Evolutionary conservation across 1,140 invertebrate genomes (phyloP).

Genomic region (Saccostrea echinata): DNA sequence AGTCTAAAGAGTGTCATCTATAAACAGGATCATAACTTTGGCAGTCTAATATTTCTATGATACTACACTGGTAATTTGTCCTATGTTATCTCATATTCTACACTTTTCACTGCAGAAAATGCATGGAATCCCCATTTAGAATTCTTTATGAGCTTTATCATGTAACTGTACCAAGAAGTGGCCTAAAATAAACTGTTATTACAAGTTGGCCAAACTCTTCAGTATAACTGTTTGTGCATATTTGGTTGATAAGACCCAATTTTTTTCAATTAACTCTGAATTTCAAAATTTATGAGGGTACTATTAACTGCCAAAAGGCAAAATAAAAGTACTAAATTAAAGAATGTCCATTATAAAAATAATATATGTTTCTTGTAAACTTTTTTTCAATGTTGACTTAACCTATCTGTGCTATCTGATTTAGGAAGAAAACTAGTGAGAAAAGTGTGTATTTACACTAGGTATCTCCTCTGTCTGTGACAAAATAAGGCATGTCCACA

Average conservation of each 20-base stretch:
- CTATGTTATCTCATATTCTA: background rate
- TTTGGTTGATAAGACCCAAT: conserved; percentile 23
- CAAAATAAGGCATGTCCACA: conserved; percentile 40
- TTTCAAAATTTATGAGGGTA: background rate
- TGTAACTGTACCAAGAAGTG: conserved; percentile 9
- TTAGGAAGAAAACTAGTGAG: background rate
- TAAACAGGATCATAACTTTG: conserved; percentile 14
- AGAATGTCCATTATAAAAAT: background rate
- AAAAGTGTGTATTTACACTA: conserved; percentile 1
- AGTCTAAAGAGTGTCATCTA: background rate
- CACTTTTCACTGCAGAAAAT: conserved; percentile 36
- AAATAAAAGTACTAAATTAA: background rate
- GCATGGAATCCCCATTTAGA: conserved; percentile 34
- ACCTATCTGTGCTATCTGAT: conserved; percentile 3
- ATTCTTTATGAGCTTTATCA: conserved; percentile 5
- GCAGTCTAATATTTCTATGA: conserved; percentile 3
- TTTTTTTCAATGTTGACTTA: background rate
- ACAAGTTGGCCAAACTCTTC: conserved; percentile 27
- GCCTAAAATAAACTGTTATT: background rate
- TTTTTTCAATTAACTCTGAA: conserved; percentile 29
- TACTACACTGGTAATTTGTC: conserved; percentile 4
- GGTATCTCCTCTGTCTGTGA: background rate
- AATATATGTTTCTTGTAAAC: background rate
- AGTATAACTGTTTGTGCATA: conserved; percentile 8
- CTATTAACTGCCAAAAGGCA: background rate